phyloP scores from a whole-genome alignment of 2,888 invertebrate genomes.

The Heteromyza rotundicornis region DNA sequence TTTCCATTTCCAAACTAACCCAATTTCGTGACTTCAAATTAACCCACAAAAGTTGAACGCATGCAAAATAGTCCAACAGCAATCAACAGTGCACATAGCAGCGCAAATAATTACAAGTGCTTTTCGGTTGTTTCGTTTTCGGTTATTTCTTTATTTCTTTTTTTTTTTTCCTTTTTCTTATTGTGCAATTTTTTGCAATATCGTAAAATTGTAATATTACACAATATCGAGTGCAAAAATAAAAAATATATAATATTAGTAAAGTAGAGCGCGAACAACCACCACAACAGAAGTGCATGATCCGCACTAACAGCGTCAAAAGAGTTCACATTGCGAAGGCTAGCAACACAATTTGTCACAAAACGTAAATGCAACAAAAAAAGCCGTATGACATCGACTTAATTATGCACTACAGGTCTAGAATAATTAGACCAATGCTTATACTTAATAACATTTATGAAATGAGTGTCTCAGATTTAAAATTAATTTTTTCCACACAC shows the following conservation, averaged over 20 bases:
- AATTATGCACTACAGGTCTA: no score
- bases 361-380: not conserved
- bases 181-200: not conserved
- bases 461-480: no score
- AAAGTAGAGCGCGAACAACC: no score
- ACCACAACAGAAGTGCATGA: no score
- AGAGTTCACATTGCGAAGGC: not conserved
- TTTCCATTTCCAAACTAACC: conserved; percentile 14
- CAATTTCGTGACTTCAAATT: conserved; percentile 3
- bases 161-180: not conserved
- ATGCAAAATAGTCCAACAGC: conserved; percentile 24
- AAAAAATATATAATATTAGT: no score
- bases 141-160: not conserved
- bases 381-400: no score
- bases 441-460: no score
- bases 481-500: no score
- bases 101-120: conserved; percentile 1
- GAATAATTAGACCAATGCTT: no score
- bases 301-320: no score
- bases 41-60: conserved; percentile 16
- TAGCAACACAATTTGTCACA: not conserved
- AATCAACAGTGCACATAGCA: no score
- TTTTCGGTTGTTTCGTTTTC: conserved; percentile 1
- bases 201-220: conserved; percentile 1
- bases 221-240: not conserved